Base-by-base conservation (phyloP, 2,888 invertebrate species). In the Apoda limacodes region DNA sequence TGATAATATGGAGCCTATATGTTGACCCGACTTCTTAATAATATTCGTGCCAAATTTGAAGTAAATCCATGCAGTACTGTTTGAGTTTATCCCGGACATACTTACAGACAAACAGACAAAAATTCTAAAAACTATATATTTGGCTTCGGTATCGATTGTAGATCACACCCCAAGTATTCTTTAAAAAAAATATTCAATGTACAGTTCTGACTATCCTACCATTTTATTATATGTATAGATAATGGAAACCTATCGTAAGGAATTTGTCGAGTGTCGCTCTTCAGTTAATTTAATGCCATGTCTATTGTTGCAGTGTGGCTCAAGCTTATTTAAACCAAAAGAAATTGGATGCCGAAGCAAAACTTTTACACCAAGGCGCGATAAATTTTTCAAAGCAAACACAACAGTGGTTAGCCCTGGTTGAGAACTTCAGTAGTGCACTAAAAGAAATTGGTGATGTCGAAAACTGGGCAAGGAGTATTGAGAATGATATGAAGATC, bases 321-420 rank as follows among this genome's bases (percentile, higher is more conserved):
- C 97, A 98, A 75, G 98, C 99, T 0, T 99, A 99, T 66, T 82
- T 98, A 23, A 99, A 99, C 67, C 98, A 99, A 68, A 98, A 98
- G 66, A 90, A 97, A 55, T 80, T 99, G 31, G 98, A 99, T 71
- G 92, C 95, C 2, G 99, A 99, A 82, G 97, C 98, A 1, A 98
- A 98, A 62, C 90, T 95, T 43, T 78, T 99, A 28, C 97, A 98
- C 55, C 88, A 89, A 39, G 97, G 96, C 55, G 95, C 98, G 4
- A 88, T 92, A 4, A 94, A 94, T 60, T 96, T 99, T 80, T 89
- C 95, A 0, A 96, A 96, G 69, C 98, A 98, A 68, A 97, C 98
- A 0, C 91, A 94, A 44, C 96, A 97, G 52, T 99, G 98, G 98
- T 75, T 98, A n/a, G 89, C 89, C 40, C 82, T 98, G 28, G 92